phyloP scores from a whole-genome alignment of 2,113 vertebrate species.

The Prionailurus viverrinus region DNA sequence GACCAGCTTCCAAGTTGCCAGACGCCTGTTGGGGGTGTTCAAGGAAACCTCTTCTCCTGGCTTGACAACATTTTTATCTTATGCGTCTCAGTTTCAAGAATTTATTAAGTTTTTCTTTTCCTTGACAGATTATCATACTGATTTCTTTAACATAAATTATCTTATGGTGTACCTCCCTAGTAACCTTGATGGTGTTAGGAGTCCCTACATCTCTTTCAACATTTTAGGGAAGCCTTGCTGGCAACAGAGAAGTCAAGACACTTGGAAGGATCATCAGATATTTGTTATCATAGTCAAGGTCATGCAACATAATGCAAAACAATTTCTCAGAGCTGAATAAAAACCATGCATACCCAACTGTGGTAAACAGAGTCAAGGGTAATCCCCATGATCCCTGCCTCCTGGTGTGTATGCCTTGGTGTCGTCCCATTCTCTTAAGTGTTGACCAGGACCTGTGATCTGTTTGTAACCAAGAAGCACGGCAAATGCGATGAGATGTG shows the following conservation, averaged over 20 bases:
- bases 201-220: slow-evolving; percentile 25
- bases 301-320: background rate
- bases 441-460: background rate
- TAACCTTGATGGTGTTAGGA: background rate
- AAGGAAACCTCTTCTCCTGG: background rate
- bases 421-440: background rate
- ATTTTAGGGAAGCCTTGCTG: background rate
- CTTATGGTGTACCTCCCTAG: background rate
- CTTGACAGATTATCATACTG: background rate
- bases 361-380: background rate
- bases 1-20: background rate
- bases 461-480: slow-evolving; percentile 4
- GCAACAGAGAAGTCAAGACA: slow-evolving; percentile 9
- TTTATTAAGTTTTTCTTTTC: background rate
- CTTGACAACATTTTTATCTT: slow-evolving; percentile 1
- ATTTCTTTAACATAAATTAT: background rate
- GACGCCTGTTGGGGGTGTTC: background rate
- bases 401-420: background rate
- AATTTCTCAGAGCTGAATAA: background rate
- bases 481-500: background rate
- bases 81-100: background rate
- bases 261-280: background rate
- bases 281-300: background rate
- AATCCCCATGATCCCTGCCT: background rate
- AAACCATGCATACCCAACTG: background rate